These are phyloP conservation scores for Lycocorax pyrrhopterus DNA, from an alignment of 2,113 vertebrate species.

Conservation along the genomic window DNA sequence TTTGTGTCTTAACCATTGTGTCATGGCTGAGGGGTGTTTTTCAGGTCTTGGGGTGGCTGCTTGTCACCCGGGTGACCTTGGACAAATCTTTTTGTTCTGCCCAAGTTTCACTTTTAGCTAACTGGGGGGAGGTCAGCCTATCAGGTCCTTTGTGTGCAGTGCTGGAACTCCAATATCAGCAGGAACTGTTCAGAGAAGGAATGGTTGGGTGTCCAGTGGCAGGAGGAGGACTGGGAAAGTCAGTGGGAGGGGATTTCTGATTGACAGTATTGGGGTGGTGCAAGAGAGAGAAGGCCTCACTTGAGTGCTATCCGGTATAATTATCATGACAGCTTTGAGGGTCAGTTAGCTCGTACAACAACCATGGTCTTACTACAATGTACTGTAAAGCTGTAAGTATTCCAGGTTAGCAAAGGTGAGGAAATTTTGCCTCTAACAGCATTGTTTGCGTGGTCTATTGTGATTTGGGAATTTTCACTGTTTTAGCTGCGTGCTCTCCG, in stretches of 20 bases:
- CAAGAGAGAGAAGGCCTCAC: neutral
- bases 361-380: neutral
- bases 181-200: neutral
- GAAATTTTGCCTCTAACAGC: neutral
- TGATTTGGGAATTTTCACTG: neutral
- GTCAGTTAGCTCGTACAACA: neutral
- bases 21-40: neutral
- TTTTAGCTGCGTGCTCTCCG: neutral
- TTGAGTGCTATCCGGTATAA: neutral
- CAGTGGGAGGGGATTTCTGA: neutral
- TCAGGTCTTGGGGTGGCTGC: neutral
- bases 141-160: neutral
- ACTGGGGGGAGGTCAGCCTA: neutral
- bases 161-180: neutral
- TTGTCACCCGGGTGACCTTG: neutral
- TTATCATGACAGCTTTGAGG: neutral
- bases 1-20: neutral
- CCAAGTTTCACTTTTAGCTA: neutral
- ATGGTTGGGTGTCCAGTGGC: neutral
- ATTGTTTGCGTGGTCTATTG: rapidly evolving
- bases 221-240: neutral
- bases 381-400: neutral
- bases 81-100: neutral
- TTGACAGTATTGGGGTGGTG: neutral
- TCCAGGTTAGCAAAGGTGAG: neutral